Evolutionary conservation across 2,113 vertebrate species (phyloP).

Genomic region (Gymnarchus niloticus): DNA sequence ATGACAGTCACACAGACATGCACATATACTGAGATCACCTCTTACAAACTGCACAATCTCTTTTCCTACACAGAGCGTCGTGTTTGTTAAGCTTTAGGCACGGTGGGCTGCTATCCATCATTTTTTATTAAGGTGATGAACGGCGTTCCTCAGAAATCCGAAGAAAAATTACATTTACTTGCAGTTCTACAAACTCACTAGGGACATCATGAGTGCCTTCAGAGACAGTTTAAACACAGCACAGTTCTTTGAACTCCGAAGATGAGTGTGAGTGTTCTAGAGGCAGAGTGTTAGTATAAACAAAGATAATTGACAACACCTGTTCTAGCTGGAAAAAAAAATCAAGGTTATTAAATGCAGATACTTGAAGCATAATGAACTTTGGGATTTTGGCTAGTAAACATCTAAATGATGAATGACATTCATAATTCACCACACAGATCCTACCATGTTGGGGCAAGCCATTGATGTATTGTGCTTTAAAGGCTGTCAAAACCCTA

Average conservation of each 20-base stretch:
- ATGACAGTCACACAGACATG: not conserved
- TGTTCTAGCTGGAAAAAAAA: not conserved
- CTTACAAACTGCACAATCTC: not conserved
- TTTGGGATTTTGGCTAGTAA: not conserved
- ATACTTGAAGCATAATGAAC: not conserved
- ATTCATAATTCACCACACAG: not conserved
- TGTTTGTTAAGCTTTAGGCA: not conserved
- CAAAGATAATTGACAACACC: slow-evolving; percentile 2
- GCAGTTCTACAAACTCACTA: not conserved
- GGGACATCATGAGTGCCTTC: not conserved
- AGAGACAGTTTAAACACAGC: not conserved
- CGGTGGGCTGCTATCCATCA: not conserved
- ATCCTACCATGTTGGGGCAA: not conserved
- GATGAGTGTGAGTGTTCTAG: not conserved
- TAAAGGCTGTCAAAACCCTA: not conserved
- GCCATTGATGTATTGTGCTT: not conserved
- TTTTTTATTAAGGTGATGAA: not conserved
- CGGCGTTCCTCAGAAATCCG: not conserved
- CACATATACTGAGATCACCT: not conserved
- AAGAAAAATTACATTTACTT: not conserved
- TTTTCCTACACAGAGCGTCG: not conserved
- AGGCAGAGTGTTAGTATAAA: not conserved
- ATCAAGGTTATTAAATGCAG: not conserved
- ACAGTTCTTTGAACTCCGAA: not conserved
- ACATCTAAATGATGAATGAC: not conserved